Evolutionary conservation across 2,113 vertebrate species (phyloP).

Genomic region (Chionodraco myersi): DNA sequence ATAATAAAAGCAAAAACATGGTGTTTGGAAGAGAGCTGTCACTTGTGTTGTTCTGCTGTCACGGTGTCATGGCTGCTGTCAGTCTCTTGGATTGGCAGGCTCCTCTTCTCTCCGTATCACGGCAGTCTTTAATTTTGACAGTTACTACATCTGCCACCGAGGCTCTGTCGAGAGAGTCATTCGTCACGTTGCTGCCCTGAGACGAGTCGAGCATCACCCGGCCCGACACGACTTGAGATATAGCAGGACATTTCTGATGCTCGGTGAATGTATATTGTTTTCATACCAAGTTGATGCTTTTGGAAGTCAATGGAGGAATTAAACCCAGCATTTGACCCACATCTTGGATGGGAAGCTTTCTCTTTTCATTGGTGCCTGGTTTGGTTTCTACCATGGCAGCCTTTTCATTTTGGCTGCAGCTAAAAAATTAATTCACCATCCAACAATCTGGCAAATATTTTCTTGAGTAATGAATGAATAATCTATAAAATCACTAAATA

Average conservation of each 20-base stretch:
- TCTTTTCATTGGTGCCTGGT: not conserved
- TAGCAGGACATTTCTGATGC: conserved; percentile 1
- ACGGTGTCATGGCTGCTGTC: conserved; percentile 57
- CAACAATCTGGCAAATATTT: not conserved
- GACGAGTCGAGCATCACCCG: conserved; percentile 16
- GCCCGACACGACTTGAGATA: conserved; percentile 6
- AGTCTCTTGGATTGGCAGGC: conserved; percentile 57
- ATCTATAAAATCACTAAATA: not conserved
- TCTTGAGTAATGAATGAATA: not conserved
- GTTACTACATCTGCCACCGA: conserved; percentile 3
- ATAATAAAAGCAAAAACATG: conserved; percentile 49
- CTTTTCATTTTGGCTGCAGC: not conserved
- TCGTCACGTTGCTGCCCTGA: conserved; percentile 27
- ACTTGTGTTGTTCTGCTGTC: conserved; percentile 61
- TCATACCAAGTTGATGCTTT: not conserved
- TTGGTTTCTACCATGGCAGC: not conserved
- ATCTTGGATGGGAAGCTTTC: not conserved
- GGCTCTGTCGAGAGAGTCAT: conserved; percentile 27
- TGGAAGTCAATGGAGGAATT: not conserved
- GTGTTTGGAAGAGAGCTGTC: conserved; percentile 4
- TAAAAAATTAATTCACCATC: not conserved
- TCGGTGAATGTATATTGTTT: not conserved
- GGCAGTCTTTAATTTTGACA: conserved; percentile 13
- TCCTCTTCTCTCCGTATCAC: conserved; percentile 29
- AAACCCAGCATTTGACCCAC: not conserved